Base-by-base conservation (phyloP, 2,888 invertebrate genomes). In the Drosophila nigricruria region DNA sequence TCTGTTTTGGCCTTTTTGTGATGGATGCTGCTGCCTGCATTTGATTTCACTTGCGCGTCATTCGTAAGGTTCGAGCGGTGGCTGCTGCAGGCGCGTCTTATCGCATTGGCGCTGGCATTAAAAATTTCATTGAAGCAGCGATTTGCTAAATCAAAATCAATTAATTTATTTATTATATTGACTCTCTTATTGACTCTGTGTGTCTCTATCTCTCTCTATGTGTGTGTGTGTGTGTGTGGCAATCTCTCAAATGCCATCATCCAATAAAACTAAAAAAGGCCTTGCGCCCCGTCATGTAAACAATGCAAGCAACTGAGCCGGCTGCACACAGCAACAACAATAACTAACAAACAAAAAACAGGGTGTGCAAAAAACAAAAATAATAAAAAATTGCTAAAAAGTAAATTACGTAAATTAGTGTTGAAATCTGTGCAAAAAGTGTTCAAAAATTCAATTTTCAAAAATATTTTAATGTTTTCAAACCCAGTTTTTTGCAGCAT, bases 151-250 rank as follows among this genome's bases (percentile, higher is more conserved):
- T 87, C 88, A 85, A 53, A 53, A 53, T 53, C 53, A 53, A 87
- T 84, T 89, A 89, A 85, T 89, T 89, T 73, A 87, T 89, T 86
- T 82, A 81, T 76, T 67, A 69, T 75, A 77, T 79, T 79, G 75
- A 63, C 70, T 70, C 52, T 52, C 52, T 34, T 34, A 20, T 34
- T 32, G 20, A 14, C 18, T 50, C 49, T 50, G 18, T 12, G n/a
- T 49, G 5, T 12, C 20, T 42, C 12, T 42, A 12, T 32, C 14
- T 32, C 10, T 18, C 3, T 10, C 14, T 54, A 47, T 63, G 86
- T 82, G 83, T 71, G 77, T 27, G 4, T 30, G 20, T 34, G 20
- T 59, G 50, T 61, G 87, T 86, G 87, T 72, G 81, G 81, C 72
- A 84, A 88, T 86, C 89, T 82, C 65, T 79, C 70, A 76, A 82